Evolutionary conservation across 1,140 invertebrate genomes (phyloP), one percentile per base, ranked within the genome.

Genomic region (Parapsyche elsis): DNA sequence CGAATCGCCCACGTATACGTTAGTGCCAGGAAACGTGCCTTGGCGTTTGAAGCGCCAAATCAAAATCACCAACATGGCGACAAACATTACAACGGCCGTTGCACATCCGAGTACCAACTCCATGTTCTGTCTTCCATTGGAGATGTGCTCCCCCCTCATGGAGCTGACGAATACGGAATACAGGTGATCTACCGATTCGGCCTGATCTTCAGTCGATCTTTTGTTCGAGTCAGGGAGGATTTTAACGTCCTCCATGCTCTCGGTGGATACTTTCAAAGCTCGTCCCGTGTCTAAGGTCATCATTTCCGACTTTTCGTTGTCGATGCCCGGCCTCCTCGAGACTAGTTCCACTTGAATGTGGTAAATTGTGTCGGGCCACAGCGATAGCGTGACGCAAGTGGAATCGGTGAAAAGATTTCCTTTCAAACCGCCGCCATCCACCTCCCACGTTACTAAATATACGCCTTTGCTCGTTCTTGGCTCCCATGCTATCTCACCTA

Each of bases 371-470:
- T 95, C 93, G 12, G 94, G 94, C 94, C 94, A 95, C 23, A 95
- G 85, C 23, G 94, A 94, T 53, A 95, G 87, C 53, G 93, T 94
- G 30, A 94, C 94, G 80, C 91, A 91, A 49, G 93, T 94, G 0
- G 94, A 92, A 84, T 95, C 93, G 24, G 94, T 95, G 84, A 94
- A 93, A n/a, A 95, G 89, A 87, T 95, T 94, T 70, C 94, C 94
- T 86, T 94, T 94, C n/a, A 95, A 88, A 44, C 94, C 94, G 64
- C 94, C 94, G 59, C 94, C 94, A 83, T 93, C 93, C 9, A 95
- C 93, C 89, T 95, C 94, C 94, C 94, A 95, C 53, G 94, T 95
- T 71, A 95, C 94, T 83, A 95, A 89, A 86, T 95, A 95, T 45
- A 94, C 91, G 76, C 89, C 91, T 79, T 89, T 90, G 46, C 85